phyloP scores from a whole-genome alignment of 2,888 invertebrate genomes.

The Pasiphila rectangulata region DNA sequence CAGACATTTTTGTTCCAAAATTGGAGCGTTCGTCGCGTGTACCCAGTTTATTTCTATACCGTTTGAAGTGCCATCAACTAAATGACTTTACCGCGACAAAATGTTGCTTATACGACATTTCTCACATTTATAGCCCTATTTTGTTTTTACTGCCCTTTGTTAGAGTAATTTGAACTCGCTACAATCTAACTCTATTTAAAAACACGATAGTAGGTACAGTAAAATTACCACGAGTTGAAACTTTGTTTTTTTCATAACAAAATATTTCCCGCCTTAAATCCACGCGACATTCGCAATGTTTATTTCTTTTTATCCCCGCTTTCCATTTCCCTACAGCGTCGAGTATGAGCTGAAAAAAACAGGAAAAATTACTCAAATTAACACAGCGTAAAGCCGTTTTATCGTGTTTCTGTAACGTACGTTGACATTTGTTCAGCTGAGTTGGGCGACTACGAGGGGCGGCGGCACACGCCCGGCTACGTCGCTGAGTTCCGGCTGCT shows the following conservation, averaged over 20 bases:
- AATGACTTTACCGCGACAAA: slow-evolving; percentile 51
- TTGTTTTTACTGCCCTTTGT: slow-evolving; percentile 34
- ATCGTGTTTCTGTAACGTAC: slow-evolving; percentile 21
- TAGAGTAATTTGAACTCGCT: slow-evolving; percentile 28
- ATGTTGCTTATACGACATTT: slow-evolving; percentile 44
- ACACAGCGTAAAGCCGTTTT: slow-evolving; percentile 19
- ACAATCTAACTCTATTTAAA: slow-evolving; percentile 21
- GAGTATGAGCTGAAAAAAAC: slow-evolving; percentile 20
- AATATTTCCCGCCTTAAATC: slow-evolving; percentile 9
- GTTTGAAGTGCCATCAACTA: slow-evolving; percentile 56
- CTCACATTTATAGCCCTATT: slow-evolving; percentile 39
- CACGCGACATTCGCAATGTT: slow-evolving; percentile 14
- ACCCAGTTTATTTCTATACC: slow-evolving; percentile 54
- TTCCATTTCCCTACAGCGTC: slow-evolving; percentile 19
- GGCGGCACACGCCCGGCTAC: slow-evolving; percentile 93
- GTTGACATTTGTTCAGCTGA: slow-evolving; percentile 84
- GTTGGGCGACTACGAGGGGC: slow-evolving; percentile 95
- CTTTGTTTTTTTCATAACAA: not conserved
- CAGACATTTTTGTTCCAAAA: slow-evolving; percentile 54
- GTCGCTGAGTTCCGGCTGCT: slow-evolving; percentile 96
- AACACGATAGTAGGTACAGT: slow-evolving; percentile 23
- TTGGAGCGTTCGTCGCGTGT: slow-evolving; percentile 41
- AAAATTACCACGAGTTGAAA: slow-evolving; percentile 15
- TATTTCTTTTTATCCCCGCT: slow-evolving; percentile 15
- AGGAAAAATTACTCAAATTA: slow-evolving; percentile 22